phyloP scores from a whole-genome alignment of 2,113 vertebrate species.

The Pleuronectes platessa region DNA sequence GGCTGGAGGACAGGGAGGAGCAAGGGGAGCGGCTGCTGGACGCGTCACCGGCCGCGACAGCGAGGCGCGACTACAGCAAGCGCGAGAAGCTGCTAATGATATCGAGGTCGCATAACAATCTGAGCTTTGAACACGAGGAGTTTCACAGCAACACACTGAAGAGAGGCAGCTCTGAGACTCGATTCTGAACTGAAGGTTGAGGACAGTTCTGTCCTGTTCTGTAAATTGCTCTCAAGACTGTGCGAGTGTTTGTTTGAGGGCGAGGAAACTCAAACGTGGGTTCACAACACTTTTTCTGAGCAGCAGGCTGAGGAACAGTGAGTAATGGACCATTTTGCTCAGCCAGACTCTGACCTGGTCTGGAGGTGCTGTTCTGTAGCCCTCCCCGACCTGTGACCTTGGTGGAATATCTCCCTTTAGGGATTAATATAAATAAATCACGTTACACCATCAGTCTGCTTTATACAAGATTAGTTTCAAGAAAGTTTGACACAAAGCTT shows the following conservation, averaged over 20 bases:
- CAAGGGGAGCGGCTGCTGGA: constrained; percentile 88
- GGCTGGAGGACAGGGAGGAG: constrained; percentile 96
- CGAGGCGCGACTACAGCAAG: constrained; percentile 92
- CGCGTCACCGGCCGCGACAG: constrained; percentile 73
- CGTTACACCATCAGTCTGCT: constrained; percentile 6
- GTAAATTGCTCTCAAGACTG: constrained; percentile 36
- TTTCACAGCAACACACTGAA: constrained; percentile 93
- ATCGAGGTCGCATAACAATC: constrained; percentile 96
- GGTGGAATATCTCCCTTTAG: neutral
- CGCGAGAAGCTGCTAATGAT: constrained; percentile 99
- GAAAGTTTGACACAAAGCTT: constrained; percentile 6
- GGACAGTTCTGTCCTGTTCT: neutral
- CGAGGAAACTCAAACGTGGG: neutral
- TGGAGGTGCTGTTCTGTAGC: constrained; percentile 35
- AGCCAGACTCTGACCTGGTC: constrained; percentile 26
- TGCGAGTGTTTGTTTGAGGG: constrained; percentile 1
- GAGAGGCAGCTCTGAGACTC: constrained; percentile 94
- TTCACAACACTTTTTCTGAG: constrained; percentile 14
- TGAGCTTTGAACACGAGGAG: constrained; percentile 97
- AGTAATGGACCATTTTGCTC: neutral
- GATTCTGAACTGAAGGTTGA: constrained; percentile 81
- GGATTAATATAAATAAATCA: constrained; percentile 22
- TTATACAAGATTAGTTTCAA: neutral
- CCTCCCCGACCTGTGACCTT: constrained; percentile 38
- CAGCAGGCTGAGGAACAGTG: constrained; percentile 1